Conservation (phyloP, 2,888 invertebrate species). For the Ceratothoa steindachneri region DNA sequence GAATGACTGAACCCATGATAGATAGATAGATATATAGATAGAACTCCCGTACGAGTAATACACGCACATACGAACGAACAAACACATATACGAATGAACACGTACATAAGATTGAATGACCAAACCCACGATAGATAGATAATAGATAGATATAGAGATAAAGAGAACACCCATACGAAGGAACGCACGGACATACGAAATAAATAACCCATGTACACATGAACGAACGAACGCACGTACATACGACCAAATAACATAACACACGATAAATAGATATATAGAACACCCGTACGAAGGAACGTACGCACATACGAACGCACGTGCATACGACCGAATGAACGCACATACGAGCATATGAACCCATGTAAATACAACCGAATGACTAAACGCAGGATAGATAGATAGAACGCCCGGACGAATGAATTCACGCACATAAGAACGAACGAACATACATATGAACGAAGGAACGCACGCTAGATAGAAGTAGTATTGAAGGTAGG, state of each 20-base stretch:
- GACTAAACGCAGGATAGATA: background rate
- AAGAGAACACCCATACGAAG: background rate
- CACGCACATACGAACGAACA: background rate
- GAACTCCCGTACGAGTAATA: no score
- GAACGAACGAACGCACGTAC: background rate
- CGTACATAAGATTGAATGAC: background rate
- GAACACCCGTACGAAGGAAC: background rate
- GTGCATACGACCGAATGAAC: slow-evolving; percentile 2
- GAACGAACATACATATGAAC: no score
- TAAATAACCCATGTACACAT: background rate
- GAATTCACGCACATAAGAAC: no score
- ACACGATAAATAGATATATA: background rate
- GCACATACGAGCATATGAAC: slow-evolving; percentile 10
- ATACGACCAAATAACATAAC: background rate
- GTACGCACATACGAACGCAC: slow-evolving; percentile 6
- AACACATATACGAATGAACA: background rate
- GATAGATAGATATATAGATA: no score
- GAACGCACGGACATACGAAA: background rate
- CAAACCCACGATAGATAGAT: background rate
- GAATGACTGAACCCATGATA: no score
- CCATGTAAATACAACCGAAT: background rate
- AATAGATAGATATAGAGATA: slow-evolving; percentile 12
- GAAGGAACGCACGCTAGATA: no score
- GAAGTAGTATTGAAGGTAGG: no score
- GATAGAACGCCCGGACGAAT: no score